These are phyloP conservation scores for Thaumetopoea pityocampa DNA, from an alignment of 1,140 invertebrate species.

Conservation along the genomic window DNA sequence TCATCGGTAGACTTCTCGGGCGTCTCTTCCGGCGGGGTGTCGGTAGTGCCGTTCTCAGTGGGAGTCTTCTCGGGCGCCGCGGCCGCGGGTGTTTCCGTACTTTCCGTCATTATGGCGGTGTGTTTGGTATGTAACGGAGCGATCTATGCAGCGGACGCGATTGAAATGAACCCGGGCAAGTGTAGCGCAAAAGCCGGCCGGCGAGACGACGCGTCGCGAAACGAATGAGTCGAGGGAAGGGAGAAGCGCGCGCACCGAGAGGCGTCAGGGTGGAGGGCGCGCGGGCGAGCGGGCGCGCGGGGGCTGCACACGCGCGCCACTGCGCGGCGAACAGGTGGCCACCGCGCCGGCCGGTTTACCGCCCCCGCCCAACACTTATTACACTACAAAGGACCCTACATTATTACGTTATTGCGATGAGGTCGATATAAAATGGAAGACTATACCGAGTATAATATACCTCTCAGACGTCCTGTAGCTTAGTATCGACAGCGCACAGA, in stretches of 20 bases:
- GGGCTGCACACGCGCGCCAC: slow-evolving; percentile 26
- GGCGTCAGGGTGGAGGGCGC: slow-evolving; percentile 20
- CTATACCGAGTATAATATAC: slow-evolving; percentile 31
- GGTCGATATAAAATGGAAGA: slow-evolving; percentile 50
- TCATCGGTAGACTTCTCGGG: slow-evolving; percentile 70
- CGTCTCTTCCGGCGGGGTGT: slow-evolving; percentile 72
- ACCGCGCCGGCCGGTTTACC: slow-evolving; percentile 39
- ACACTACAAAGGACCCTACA: slow-evolving; percentile 59
- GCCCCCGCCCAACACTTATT: slow-evolving; percentile 44
- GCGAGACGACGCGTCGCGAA: slow-evolving; percentile 60
- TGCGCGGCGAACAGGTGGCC: slow-evolving; percentile 40
- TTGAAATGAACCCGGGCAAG: slow-evolving; percentile 50
- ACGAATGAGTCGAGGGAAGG: slow-evolving; percentile 65
- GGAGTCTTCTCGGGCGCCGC: slow-evolving; percentile 70
- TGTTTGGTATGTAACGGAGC: slow-evolving; percentile 28
- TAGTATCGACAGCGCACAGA: slow-evolving; percentile 25
- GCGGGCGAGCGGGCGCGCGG: slow-evolving; percentile 18
- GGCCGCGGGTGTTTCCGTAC: slow-evolving; percentile 68
- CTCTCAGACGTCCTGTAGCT: slow-evolving; percentile 17
- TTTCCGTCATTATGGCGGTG: slow-evolving; percentile 64
- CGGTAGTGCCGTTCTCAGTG: slow-evolving; percentile 70
- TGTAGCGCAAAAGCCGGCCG: slow-evolving; percentile 49
- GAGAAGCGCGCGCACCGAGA: slow-evolving; percentile 47
- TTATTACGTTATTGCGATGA: slow-evolving; percentile 65
- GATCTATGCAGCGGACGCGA: slow-evolving; percentile 48